A percentile compares a stretch with the other conserved stretches of the same genome.
Evolutionary conservation across 2,888 invertebrate species (phyloP).

Genomic region (Lydus trimaculatus): DNA sequence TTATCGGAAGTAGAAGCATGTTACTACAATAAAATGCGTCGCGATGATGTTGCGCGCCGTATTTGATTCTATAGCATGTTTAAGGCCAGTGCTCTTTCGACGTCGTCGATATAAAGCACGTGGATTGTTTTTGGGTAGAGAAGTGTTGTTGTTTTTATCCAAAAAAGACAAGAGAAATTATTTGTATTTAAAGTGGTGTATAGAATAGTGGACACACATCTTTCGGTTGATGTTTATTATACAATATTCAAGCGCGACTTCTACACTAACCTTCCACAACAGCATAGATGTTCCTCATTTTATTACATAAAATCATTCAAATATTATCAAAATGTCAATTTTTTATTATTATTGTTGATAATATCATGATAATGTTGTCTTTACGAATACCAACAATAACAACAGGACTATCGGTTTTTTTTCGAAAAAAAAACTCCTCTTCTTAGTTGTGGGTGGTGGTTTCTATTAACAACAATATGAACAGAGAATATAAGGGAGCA

Average conservation of each 20-base stretch:
- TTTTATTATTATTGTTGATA: background rate
- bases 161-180: background rate
- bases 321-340: constrained; percentile 3
- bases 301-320: constrained; percentile 14
- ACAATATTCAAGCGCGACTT: constrained; percentile 22
- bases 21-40: constrained; percentile 36
- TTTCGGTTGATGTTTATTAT: constrained; percentile 1
- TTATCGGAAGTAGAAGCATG: constrained; percentile 14
- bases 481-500: constrained; percentile 2
- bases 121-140: constrained; percentile 37
- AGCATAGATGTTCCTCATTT: constrained; percentile 24
- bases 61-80: constrained; percentile 41
- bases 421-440: background rate
- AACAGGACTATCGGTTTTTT: background rate
- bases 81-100: constrained; percentile 46
- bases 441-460: background rate
- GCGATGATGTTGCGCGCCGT: constrained; percentile 41
- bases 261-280: constrained; percentile 35
- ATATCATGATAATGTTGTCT: background rate
- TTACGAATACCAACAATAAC: background rate
- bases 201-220: background rate
- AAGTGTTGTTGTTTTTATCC: background rate
- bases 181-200: background rate
- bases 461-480: constrained; percentile 6
- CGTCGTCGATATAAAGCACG: constrained; percentile 40